Evolutionary conservation across 2,888 invertebrate species (phyloP).

Genomic region (Drosophila atroscutellata): DNA sequence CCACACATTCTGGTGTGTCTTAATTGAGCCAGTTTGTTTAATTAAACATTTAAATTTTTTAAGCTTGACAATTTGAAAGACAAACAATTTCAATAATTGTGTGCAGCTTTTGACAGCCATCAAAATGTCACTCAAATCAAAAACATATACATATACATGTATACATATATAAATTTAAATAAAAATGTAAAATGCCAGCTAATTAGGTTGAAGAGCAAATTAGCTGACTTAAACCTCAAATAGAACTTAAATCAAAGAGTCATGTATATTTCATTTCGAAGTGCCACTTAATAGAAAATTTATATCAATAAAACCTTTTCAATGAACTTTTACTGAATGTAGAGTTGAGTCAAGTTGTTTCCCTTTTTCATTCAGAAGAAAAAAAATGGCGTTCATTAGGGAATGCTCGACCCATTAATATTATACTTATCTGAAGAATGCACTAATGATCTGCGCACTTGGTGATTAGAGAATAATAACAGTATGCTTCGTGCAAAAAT

Average conservation of each 20-base stretch:
- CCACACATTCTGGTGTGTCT: slow-evolving; percentile 6
- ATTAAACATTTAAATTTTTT: slow-evolving; percentile 51
- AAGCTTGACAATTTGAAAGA: slow-evolving; percentile 35
- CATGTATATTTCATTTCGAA: neutral
- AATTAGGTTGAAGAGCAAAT: slow-evolving; percentile 4
- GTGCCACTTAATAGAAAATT: neutral
- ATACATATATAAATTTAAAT: neutral
- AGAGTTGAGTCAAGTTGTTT: neutral
- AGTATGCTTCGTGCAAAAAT: neutral
- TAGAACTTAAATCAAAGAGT: neutral
- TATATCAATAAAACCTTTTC: neutral
- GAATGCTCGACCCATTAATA: neutral
- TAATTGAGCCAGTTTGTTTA: slow-evolving; percentile 53
- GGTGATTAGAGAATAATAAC: neutral
- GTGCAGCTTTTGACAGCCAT: slow-evolving; percentile 18
- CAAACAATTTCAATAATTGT: slow-evolving; percentile 38
- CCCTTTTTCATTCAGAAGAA: neutral
- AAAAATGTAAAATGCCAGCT: neutral
- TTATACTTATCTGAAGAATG: neutral
- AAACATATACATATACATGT: neutral
- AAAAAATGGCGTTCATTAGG: neutral
- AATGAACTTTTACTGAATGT: neutral
- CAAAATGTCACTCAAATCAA: slow-evolving; percentile 5
- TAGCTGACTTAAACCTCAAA: neutral
- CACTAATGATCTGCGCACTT: neutral